Conservation (phyloP, 2,113 vertebrate genomes). For the Oreotrochilus melanogaster region DNA sequence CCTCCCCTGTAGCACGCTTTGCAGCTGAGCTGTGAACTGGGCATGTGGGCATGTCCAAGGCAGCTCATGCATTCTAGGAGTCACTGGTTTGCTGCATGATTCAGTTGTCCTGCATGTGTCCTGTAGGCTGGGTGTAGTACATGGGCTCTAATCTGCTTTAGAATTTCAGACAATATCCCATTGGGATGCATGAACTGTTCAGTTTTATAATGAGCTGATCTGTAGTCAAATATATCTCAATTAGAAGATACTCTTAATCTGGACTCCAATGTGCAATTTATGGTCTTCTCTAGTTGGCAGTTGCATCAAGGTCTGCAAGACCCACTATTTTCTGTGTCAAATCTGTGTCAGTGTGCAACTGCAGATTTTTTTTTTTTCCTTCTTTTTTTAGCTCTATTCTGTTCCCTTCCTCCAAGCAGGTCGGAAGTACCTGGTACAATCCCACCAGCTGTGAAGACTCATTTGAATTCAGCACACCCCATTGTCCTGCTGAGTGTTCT, state of each 20-base stretch:
- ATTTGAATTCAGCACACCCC: constrained; percentile 59
- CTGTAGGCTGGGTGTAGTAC: background rate
- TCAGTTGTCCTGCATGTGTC: background rate
- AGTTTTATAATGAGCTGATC: background rate
- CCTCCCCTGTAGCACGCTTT: background rate
- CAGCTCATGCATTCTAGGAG: background rate
- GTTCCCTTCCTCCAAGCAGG: background rate
- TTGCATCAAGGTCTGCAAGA: background rate
- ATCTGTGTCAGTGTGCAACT: background rate
- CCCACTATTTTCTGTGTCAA: background rate
- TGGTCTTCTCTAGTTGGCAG: background rate
- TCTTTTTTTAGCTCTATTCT: background rate
- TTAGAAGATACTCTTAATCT: background rate
- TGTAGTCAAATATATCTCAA: background rate
- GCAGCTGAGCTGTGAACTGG: background rate
- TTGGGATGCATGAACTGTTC: background rate
- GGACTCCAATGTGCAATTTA: background rate
- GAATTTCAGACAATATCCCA: background rate
- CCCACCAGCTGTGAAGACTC: background rate
- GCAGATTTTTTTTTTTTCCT: background rate
- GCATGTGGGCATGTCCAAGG: background rate
- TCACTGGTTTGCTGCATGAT: background rate
- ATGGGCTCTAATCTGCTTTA: background rate
- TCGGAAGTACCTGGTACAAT: background rate
- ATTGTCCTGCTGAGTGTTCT: constrained; percentile 61